A percentile compares a stretch with the other conserved stretches of the same genome.
Conservation (phyloP, 2,797 vertebrate species). For the Centropyge bicolor region DNA sequence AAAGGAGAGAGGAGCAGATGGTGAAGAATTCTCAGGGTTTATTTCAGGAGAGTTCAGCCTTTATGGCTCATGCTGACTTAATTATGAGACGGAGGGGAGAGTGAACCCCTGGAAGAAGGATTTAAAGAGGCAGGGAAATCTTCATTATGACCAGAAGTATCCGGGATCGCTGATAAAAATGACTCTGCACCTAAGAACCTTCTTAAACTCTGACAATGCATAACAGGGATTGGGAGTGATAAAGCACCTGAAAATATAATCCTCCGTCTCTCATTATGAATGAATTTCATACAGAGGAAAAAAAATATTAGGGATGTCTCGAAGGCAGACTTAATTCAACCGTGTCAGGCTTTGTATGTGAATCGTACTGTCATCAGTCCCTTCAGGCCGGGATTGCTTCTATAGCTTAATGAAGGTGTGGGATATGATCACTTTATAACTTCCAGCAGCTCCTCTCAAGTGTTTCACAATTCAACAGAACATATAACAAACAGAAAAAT, state of each 20-base stretch:
- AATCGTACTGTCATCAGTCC: slow-evolving; percentile 34
- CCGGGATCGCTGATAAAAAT: slow-evolving; percentile 54
- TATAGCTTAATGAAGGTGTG: slow-evolving; percentile 34
- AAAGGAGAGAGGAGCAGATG: slow-evolving; percentile 71
- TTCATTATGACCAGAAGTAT: slow-evolving; percentile 64
- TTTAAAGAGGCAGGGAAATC: slow-evolving; percentile 73
- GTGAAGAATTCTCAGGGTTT: slow-evolving; percentile 76
- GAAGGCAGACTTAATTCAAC: slow-evolving; percentile 36
- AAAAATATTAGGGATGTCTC: slow-evolving; percentile 22
- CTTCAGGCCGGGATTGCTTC: slow-evolving; percentile 15
- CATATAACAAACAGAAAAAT: slow-evolving; percentile 28
- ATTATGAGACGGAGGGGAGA: slow-evolving; percentile 80
- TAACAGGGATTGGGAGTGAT: slow-evolving; percentile 36
- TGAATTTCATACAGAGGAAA: slow-evolving; percentile 31
- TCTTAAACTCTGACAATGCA: slow-evolving; percentile 49
- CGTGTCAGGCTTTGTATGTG: slow-evolving; percentile 28
- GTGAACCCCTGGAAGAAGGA: slow-evolving; percentile 61
- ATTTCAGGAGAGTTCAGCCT: slow-evolving; percentile 78
- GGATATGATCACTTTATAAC: slow-evolving; percentile 46
- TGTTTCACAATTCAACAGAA: slow-evolving; percentile 21
- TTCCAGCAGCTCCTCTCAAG: slow-evolving; percentile 29
- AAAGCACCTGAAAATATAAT: slow-evolving; percentile 52
- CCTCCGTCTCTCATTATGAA: slow-evolving; percentile 34
- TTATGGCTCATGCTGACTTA: slow-evolving; percentile 84
- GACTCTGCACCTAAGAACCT: slow-evolving; percentile 33